Evolutionary conservation across 1,140 invertebrate genomes (phyloP), one percentile per base, ranked within the genome.

Genomic region (Meloidogyne hapla): DNA sequence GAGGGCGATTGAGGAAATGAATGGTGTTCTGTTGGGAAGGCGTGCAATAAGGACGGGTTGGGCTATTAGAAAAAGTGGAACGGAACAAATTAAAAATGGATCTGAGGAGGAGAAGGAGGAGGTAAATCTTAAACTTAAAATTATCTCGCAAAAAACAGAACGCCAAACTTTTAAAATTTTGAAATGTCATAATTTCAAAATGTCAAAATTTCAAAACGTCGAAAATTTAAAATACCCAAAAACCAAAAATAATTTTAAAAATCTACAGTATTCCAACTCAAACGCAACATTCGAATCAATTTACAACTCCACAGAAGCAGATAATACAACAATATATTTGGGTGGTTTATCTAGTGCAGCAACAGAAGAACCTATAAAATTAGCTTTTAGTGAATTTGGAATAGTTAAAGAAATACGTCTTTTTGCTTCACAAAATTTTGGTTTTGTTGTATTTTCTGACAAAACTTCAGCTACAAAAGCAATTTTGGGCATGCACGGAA

Each of bases 341-440:
- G 96, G 96, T 63, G 95, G 95, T 66, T 94, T 98, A 13, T 61
- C 62, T 12, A 65, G 18, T 40, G 66, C 66, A 23, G 80, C 78
- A 13, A 79, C 80, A 86, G 96, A 98, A 88, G 95, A 98, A 85
- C 91, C 96, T 80, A 93, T 99, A 90, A 93, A 95, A 89, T 95
- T 96, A 90, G 94, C 94, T 56, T 98, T 98, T 89, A 91, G 92
- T 83, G 92, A 92, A 63, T 98, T 94, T 89, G 96, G 96, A 82
- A 91, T 92, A 79, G 98, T 98, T 84, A 94, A 96, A 89, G 96
- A 98, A 91, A 95, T 99, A 85, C 90, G 96, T 79, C 94, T 98
- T 77, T 99, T 99, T 90, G 98, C 98, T 90, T 95, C 98, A 85
- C 98, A 98, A 89, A 96, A 96, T 84, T 99, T 98, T 88, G 94